Base-by-base conservation (phyloP, 2,113 vertebrate genomes). In the Ia io region DNA sequence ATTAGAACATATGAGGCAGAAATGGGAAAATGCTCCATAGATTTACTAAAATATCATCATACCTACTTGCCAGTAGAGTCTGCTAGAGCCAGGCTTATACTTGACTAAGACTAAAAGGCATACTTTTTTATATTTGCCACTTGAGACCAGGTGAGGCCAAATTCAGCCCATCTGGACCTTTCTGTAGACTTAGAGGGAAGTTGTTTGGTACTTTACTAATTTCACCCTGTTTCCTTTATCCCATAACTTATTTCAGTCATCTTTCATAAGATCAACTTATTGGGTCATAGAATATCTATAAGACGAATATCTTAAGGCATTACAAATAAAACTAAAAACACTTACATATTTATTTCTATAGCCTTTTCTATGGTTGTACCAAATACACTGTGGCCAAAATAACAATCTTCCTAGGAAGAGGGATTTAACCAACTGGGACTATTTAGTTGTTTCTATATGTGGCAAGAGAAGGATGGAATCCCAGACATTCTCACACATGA, bases 1-100 rank as follows among this genome's bases (percentile, higher is more conserved):
- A 95, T 97, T 95, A 93, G 96, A 95, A 91, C 14, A 69, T 9
- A 35, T 13, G 22, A 16, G 47, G 35, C 20, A 63, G 88, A 88
- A 90, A 84, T 20, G 40, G 25, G n/a, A 14, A 28, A 70, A 77
- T 3, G 0, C 20, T 78, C 40, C 32, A 18, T 0, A 86, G 67
- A 65, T 23, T 77, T 47, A 42, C 40, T 20, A 37, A 91, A 53
- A 53, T 9, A 63, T 69, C 20, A 76, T 14, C 73, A 22, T 4
- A 37, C 61, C 40, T 37, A 70, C 20, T 22, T 56, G 59, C 40
- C 86, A 84, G 28, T n/a, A 89, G 89, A 25, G 37, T 5, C 12
- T 87, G 18, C 30, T 28, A 76, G 70, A 63, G 6, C 2, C 2
- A 18, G 12, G 14, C 7, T 13, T 30, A 25, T 0, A 2, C 8